phyloP scores from a whole-genome alignment of 2,888 invertebrate genomes.

The Thyatira batis region DNA sequence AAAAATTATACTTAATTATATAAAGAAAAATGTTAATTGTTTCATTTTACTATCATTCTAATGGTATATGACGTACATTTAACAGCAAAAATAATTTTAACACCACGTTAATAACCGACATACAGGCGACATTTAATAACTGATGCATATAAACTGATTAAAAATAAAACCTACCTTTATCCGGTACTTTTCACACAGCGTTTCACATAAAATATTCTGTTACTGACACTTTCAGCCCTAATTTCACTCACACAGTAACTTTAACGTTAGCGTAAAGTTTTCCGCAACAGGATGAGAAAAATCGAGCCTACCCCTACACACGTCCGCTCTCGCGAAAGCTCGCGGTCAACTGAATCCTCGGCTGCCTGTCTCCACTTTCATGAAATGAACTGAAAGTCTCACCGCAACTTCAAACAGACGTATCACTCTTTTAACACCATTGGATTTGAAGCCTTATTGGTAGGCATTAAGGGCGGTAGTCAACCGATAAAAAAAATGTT shows the following conservation, averaged over 20 bases:
- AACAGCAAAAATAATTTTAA: neutral
- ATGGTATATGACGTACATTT: too few species aligned
- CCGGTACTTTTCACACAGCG: neutral
- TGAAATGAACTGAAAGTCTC: constrained; percentile 76
- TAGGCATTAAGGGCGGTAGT: constrained; percentile 15
- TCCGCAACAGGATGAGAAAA: constrained; percentile 39
- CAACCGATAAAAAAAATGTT: constrained; percentile 50
- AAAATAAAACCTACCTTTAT: neutral
- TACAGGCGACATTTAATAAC: neutral
- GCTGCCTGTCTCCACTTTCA: constrained; percentile 72
- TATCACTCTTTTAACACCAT: constrained; percentile 27
- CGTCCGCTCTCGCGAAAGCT: constrained; percentile 67
- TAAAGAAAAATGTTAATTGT: too few species aligned
- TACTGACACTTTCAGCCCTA: constrained; percentile 7
- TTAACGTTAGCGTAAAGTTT: constrained; percentile 62
- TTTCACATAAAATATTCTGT: neutral
- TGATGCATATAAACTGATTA: neutral
- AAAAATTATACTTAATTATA: too few species aligned
- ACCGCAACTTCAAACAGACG: constrained; percentile 37
- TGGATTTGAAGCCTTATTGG: constrained; percentile 14
- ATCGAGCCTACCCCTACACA: constrained; percentile 31
- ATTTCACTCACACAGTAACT: constrained; percentile 18
- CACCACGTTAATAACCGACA: neutral
- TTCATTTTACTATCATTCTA: too few species aligned
- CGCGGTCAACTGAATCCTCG: constrained; percentile 76